These are phyloP conservation scores for Parasteatoda lunata DNA, from an alignment of 2,888 invertebrate species.

Conservation along the genomic window DNA sequence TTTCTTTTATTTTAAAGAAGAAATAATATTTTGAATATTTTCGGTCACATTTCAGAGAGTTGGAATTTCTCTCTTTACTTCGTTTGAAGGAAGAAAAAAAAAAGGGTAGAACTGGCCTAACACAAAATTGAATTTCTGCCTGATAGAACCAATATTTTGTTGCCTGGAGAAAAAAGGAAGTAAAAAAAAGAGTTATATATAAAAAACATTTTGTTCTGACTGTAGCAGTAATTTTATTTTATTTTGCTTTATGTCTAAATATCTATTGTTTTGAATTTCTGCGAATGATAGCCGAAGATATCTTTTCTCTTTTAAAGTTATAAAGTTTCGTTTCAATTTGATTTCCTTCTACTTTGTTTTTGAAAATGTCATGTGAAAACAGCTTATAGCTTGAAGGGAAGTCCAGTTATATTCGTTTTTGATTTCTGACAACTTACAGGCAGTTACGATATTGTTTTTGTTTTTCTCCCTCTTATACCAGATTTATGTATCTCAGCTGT, in stretches of 20 bases:
- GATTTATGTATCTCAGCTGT: too few species aligned
- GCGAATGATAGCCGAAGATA: slow-evolving; percentile 47
- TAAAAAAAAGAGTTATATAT: slow-evolving; percentile 3
- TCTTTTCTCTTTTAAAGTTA: slow-evolving; percentile 20
- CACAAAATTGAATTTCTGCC: slow-evolving; percentile 67
- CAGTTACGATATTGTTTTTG: too few species aligned
- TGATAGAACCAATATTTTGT: slow-evolving; percentile 62
- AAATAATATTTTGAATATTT: slow-evolving; percentile 66
- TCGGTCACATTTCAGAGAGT: slow-evolving; percentile 57
- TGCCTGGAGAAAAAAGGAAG: slow-evolving; percentile 19
- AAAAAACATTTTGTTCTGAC: slow-evolving; percentile 7
- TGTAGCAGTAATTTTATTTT: slow-evolving; percentile 16
- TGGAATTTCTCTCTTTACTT: slow-evolving; percentile 18
- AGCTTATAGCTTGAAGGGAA: not conserved
- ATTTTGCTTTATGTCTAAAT: slow-evolving; percentile 27
- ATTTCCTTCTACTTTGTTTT: not conserved
- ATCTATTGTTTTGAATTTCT: slow-evolving; percentile 60
- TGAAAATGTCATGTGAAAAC: not conserved
- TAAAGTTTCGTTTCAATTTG: not conserved
- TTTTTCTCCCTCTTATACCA: too few species aligned
- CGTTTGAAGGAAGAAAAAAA: slow-evolving; percentile 40
- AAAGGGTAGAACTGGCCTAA: slow-evolving; percentile 45
- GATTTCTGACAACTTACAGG: too few species aligned
- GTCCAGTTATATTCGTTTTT: not conserved
- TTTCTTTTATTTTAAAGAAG: slow-evolving; percentile 16